Percentiles rank a stretch among this genome's conserved stretches.
Conservation (phyloP, 64 coral and sea anemone species). For the Pocillopora verrucosa region DNA sequence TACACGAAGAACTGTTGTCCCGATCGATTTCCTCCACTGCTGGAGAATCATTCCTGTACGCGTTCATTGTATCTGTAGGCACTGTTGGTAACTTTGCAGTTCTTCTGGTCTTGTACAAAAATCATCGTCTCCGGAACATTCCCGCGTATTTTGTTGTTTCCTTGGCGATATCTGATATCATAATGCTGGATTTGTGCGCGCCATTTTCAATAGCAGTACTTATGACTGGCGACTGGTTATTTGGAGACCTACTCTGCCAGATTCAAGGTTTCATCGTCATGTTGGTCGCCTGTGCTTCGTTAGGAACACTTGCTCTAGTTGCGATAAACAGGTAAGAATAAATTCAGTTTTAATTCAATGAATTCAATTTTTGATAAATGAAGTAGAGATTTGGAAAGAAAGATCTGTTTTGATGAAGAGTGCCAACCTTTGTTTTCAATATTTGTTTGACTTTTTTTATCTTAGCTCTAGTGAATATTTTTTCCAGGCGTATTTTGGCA, state of each 20-base stretch:
- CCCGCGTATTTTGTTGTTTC: conserved; percentile 62
- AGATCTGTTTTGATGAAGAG: no score
- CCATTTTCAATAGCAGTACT: conserved; percentile 48
- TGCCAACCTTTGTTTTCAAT: no score
- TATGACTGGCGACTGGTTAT: conserved; percentile 24
- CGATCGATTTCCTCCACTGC: conserved; percentile 1
- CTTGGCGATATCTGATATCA: conserved; percentile 59
- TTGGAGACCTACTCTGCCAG: conserved; percentile 50
- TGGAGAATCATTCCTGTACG: conserved; percentile 43
- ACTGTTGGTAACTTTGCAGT: conserved; percentile 52
- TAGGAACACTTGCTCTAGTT: conserved; percentile 50
- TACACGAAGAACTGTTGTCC: conserved; percentile 9
- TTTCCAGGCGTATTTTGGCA: no score
- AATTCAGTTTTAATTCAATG: background rate
- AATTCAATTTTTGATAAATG: background rate
- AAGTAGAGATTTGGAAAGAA: no score
- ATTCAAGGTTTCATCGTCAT: conserved; percentile 61
- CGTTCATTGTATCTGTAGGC: conserved; percentile 17
- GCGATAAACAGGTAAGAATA: conserved; percentile 52
- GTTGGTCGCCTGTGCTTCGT: conserved; percentile 55
- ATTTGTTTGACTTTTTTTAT: no score
- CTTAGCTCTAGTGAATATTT: no score
- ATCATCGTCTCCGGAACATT: conserved; percentile 57
- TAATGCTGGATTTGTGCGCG: conserved; percentile 51
- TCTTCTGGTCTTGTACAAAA: conserved; percentile 60